These are phyloP conservation scores for Spodoptera frugiperda DNA, from an alignment of 1,140 invertebrate genomes.

Conservation along the genomic window DNA sequence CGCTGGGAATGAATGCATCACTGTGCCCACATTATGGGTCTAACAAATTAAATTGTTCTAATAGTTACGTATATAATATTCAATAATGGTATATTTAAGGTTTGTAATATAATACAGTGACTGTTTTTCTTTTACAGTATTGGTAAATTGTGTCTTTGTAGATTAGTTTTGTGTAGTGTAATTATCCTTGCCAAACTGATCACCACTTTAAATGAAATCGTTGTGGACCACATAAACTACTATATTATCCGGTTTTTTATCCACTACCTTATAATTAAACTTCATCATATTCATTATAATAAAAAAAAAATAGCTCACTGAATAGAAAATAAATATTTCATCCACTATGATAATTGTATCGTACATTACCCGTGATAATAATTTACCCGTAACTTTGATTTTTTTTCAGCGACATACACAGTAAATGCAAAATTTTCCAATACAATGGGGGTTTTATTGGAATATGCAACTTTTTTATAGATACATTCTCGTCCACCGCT, in stretches of 20 bases:
- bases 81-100: background rate
- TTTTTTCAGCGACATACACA: constrained; percentile 1
- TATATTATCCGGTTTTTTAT: too few relatives aligned
- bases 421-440: constrained; percentile 7
- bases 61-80: constrained; percentile 13
- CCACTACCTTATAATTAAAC: too few relatives aligned
- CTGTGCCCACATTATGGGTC: constrained; percentile 54
- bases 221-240: too few relatives aligned
- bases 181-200: background rate
- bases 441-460: constrained; percentile 21
- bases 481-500: background rate
- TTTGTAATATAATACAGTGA: too few relatives aligned
- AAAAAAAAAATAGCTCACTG: too few relatives aligned
- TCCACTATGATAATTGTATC: too few relatives aligned
- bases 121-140: too few relatives aligned
- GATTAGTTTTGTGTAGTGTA: background rate
- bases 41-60: constrained; percentile 37
- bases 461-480: constrained; percentile 20
- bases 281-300: too few relatives aligned
- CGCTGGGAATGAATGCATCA: constrained; percentile 58
- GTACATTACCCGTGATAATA: too few relatives aligned
- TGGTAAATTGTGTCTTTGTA: too few relatives aligned
- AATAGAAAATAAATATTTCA: too few relatives aligned
- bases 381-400: constrained; percentile 6
- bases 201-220: too few relatives aligned